A percentile compares a stretch with the other conserved stretches of the same genome.
Conservation (phyloP, 2,797 vertebrate genomes). For the Thunnus albacares region DNA sequence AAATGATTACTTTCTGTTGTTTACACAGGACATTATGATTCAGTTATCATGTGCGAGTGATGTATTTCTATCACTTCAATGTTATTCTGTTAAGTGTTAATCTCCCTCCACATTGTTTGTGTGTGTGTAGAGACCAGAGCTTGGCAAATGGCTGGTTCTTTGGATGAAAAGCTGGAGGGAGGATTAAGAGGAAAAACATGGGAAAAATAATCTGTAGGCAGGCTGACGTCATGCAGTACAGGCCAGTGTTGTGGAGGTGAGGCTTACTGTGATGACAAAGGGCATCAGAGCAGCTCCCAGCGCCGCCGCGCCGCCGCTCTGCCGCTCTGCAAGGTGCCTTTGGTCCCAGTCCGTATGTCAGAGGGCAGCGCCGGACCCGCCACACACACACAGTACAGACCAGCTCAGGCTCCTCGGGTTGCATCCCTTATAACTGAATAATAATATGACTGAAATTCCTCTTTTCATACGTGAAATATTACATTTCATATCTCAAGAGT, state of each 20-base stretch:
- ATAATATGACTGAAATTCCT: background rate
- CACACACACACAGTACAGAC: background rate
- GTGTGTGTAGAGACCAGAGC: slow-evolving; percentile 23
- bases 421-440: background rate
- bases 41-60: slow-evolving; percentile 14
- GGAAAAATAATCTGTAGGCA: slow-evolving; percentile 77
- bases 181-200: slow-evolving; percentile 79
- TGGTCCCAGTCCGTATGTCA: slow-evolving; percentile 13
- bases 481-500: background rate
- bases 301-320: background rate
- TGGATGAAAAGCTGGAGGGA: slow-evolving; percentile 76
- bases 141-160: slow-evolving; percentile 56
- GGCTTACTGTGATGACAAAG: slow-evolving; percentile 35
- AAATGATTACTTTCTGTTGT: slow-evolving; percentile 48
- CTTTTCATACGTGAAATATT: background rate
- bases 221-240: slow-evolving; percentile 69
- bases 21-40: slow-evolving; percentile 35
- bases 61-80: slow-evolving; percentile 22
- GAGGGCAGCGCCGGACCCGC: background rate
- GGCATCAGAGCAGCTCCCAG: slow-evolving; percentile 31
- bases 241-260: slow-evolving; percentile 61
- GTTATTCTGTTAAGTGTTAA: slow-evolving; percentile 55
- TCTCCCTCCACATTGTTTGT: slow-evolving; percentile 52
- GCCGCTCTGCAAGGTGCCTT: slow-evolving; percentile 47
- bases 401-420: background rate